Percentiles rank a stretch among this genome's conserved stretches.
Conservation (phyloP, 2,888 invertebrate genomes). For the Reticulitermes lucifugus region DNA sequence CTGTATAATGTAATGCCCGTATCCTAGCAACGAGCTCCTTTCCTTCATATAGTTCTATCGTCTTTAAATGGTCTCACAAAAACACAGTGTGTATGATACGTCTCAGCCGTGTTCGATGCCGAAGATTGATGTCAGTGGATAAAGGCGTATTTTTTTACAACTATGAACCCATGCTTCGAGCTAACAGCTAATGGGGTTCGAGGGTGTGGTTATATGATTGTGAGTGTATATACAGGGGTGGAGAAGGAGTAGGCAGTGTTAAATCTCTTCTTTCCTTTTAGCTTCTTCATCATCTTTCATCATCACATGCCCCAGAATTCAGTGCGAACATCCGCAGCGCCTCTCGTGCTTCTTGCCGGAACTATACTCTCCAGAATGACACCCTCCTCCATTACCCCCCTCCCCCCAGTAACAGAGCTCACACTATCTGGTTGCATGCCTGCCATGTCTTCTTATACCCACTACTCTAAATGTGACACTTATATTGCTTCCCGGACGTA, state of each 20-base stretch:
- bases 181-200: constrained; percentile 47
- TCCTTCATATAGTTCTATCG: too few relatives aligned
- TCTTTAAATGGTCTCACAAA: background rate
- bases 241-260: constrained; percentile 44
- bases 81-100: background rate
- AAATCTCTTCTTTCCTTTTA: constrained; percentile 46
- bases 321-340: background rate
- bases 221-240: constrained; percentile 1
- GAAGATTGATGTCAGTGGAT: constrained; percentile 30
- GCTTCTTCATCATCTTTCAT: constrained; percentile 49
- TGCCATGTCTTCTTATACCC: too few relatives aligned
- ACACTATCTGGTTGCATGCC: too few relatives aligned
- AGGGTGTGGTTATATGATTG: constrained; percentile 29
- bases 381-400: constrained; percentile 3
- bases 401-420: too few relatives aligned
- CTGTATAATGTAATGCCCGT: too few relatives aligned
- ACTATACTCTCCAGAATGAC: constrained; percentile 12
- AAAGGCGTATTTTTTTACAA: constrained; percentile 27
- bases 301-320: constrained; percentile 35
- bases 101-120: background rate
- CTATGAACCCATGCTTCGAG: constrained; percentile 30
- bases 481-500: too few relatives aligned
- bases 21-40: too few relatives aligned
- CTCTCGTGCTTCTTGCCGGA: constrained; percentile 15
- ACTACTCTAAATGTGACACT: too few relatives aligned